Percentiles rank a stretch among this genome's conserved stretches.
Conservation (phyloP, 2,797 vertebrate species). For the Delichon dasypus region DNA sequence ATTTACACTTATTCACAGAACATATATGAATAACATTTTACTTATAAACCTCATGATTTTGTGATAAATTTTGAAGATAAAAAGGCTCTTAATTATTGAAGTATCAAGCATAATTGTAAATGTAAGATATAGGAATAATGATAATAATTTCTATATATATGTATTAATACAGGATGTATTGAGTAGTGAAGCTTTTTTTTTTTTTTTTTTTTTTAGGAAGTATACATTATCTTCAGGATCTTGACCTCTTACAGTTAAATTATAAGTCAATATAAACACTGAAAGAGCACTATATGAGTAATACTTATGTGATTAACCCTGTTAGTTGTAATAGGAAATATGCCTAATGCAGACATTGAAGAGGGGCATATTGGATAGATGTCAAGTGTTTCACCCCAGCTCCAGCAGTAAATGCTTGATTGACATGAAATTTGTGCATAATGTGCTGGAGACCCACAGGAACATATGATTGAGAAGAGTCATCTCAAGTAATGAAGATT, state of each 20-base stretch:
- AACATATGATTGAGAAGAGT: not conserved
- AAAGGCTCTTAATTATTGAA: not conserved
- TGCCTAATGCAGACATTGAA: not conserved
- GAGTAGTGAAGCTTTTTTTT: not conserved
- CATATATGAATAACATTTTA: not conserved
- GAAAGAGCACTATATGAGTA: not conserved
- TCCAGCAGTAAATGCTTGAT: not conserved
- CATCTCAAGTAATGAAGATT: not conserved
- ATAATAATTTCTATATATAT: not conserved
- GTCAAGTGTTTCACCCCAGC: not conserved
- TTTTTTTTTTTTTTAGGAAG: not conserved
- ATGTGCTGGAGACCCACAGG: not conserved
- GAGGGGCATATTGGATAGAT: not conserved
- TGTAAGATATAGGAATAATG: not conserved
- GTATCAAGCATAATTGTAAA: not conserved
- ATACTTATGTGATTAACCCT: not conserved
- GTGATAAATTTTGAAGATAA: not conserved
- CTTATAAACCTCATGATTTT: not conserved
- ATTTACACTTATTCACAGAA: conserved; percentile 1
- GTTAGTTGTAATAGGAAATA: not conserved
- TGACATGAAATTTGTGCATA: not conserved
- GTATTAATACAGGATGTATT: not conserved
- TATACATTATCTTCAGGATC: not conserved
- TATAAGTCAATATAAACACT: not conserved
- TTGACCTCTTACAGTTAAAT: not conserved